Percentiles rank a stretch among this genome's conserved stretches.
These are phyloP conservation scores for Cantharis rufa DNA, from an alignment of 2,888 invertebrate genomes.

Conservation along the genomic window DNA sequence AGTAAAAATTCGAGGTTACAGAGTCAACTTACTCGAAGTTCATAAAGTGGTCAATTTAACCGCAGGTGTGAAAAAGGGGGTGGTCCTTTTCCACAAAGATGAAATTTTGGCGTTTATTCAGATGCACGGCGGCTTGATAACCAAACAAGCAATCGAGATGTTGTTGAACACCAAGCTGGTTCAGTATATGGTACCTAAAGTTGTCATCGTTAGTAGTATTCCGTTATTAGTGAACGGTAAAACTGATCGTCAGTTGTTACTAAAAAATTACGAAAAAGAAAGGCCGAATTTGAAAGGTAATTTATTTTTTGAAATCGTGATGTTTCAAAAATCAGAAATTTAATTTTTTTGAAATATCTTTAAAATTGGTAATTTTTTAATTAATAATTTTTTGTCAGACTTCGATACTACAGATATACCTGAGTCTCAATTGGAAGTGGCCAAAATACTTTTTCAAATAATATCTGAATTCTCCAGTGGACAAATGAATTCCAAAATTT, in stretches of 20 bases:
- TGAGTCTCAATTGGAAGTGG: constrained; percentile 63
- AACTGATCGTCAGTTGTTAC: constrained; percentile 77
- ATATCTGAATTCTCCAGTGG: constrained; percentile 73
- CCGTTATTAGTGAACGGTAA: constrained; percentile 86
- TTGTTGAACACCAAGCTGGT: constrained; percentile 67
- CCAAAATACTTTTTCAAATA: constrained; percentile 73
- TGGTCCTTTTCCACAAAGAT: constrained; percentile 72
- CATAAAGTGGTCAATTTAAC: constrained; percentile 71
- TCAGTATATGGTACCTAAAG: constrained; percentile 74
- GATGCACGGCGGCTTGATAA: constrained; percentile 46
- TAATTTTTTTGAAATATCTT: too few species aligned
- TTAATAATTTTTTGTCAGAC: constrained; percentile 58
- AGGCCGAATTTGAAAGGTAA: not conserved
- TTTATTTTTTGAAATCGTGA: too few species aligned
- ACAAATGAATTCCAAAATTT: constrained; percentile 65
- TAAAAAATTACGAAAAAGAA: constrained; percentile 72
- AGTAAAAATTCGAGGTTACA: constrained; percentile 79
- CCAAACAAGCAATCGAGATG: constrained; percentile 67
- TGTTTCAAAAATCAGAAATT: too few species aligned
- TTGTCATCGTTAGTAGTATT: constrained; percentile 71
- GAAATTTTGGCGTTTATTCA: constrained; percentile 71
- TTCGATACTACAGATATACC: constrained; percentile 70
- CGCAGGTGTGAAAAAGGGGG: constrained; percentile 67
- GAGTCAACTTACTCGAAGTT: constrained; percentile 83
- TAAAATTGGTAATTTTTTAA: too few species aligned